A percentile compares a stretch with the other conserved stretches of the same genome.
phyloP scores from a whole-genome alignment of 2,113 vertebrate species.

The Cygnus atratus region DNA sequence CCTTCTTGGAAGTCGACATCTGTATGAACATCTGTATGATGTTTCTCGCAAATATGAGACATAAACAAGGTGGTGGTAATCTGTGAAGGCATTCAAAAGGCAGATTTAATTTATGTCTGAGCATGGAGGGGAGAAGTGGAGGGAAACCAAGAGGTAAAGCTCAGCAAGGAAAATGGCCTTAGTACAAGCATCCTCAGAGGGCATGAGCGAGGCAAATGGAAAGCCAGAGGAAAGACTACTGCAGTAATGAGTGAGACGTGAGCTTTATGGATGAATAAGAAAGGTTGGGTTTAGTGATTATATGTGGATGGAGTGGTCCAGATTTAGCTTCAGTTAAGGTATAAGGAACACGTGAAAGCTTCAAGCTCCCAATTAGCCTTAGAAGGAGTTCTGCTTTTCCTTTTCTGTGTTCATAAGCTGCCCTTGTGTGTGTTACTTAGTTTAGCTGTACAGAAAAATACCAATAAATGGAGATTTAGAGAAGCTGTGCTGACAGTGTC shows the following conservation, averaged over 20 bases:
- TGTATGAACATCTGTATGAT: no score
- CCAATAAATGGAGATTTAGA: not conserved
- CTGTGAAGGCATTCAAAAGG: not conserved
- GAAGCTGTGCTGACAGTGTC: not conserved
- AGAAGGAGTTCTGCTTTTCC: not conserved
- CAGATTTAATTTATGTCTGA: not conserved
- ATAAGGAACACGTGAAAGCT: not conserved
- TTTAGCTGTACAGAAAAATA: not conserved
- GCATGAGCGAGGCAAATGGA: not conserved
- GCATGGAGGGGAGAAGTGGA: not conserved
- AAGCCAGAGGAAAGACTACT: not conserved
- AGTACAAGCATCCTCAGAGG: not conserved
- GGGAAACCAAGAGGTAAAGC: not conserved
- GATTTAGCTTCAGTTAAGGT: not conserved
- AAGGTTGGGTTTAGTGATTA: not conserved
- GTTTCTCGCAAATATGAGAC: not conserved
- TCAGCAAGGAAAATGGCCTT: not conserved
- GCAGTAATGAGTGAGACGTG: not conserved
- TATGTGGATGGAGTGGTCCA: rapidly evolving
- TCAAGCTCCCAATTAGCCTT: not conserved
- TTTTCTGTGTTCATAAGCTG: not conserved
- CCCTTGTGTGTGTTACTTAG: not conserved
- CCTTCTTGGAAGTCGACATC: not conserved
- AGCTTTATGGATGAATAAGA: not conserved
- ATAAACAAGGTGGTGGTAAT: not conserved